phyloP scores from a whole-genome alignment of 2,888 invertebrate species.

The Charanyca ferruginea region DNA sequence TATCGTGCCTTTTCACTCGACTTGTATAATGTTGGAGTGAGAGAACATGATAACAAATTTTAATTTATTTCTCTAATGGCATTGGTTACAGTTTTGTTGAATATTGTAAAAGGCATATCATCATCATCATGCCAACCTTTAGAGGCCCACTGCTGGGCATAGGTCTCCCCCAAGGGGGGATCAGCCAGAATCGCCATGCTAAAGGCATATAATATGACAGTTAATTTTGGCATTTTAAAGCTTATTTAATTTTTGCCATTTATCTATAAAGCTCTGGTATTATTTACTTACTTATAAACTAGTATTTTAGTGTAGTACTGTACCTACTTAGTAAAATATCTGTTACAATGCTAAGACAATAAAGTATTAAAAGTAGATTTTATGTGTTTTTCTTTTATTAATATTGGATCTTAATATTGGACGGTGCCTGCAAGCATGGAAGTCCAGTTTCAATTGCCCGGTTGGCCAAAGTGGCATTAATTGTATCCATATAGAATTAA shows the following conservation, averaged over 20 bases:
- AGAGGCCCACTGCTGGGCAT: no score
- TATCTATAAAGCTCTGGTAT: constrained; percentile 13
- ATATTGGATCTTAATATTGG: no score
- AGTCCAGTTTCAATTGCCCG: no score
- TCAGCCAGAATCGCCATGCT: no score
- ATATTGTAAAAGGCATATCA: no score
- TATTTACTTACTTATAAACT: constrained; percentile 12
- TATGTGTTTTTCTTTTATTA: constrained; percentile 26
- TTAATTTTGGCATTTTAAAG: constrained; percentile 24
- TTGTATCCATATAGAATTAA: no score
- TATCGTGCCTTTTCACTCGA: not conserved
- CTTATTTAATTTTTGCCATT: constrained; percentile 30
- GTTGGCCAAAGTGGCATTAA: no score
- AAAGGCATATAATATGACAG: constrained; percentile 7
- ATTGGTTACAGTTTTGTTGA: constrained; percentile 2
- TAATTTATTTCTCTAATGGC: not conserved
- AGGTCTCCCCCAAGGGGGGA: no score
- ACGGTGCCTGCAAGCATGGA: no score
- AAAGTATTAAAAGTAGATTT: constrained; percentile 66
- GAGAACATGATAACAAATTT: not conserved
- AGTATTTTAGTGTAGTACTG: constrained; percentile 36
- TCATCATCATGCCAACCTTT: no score
- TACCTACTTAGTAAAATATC: constrained; percentile 13
- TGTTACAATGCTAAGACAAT: constrained; percentile 71
- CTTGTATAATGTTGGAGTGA: not conserved